These are phyloP conservation scores for Lathronympha strigana DNA, from an alignment of 2,888 invertebrate genomes.

Conservation along the genomic window DNA sequence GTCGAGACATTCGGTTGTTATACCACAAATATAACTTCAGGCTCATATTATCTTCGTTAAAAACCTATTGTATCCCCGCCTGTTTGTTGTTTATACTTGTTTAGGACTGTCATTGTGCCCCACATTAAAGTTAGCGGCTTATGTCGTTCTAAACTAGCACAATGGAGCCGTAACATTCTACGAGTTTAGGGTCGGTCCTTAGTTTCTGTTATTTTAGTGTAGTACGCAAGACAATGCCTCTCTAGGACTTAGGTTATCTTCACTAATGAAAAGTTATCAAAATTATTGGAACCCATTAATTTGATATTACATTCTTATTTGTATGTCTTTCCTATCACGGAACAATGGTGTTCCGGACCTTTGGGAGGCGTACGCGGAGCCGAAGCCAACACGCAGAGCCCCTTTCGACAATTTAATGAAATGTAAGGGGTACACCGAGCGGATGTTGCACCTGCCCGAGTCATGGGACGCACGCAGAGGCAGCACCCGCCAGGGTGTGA, in stretches of 20 bases:
- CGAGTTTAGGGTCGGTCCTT: not conserved
- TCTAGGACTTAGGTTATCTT: not conserved
- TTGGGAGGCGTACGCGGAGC: no score
- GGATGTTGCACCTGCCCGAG: no score
- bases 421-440: no score
- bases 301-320: no score
- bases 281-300: no score
- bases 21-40: slow-evolving; percentile 5
- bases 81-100: slow-evolving; percentile 35
- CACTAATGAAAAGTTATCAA: no score
- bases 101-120: slow-evolving; percentile 37
- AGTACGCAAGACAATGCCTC: not conserved
- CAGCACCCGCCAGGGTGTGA: no score
- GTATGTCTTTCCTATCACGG: no score
- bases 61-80: slow-evolving; percentile 31
- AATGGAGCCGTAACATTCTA: slow-evolving; percentile 22
- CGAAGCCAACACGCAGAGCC: no score
- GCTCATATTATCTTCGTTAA: slow-evolving; percentile 35
- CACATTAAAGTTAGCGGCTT: slow-evolving; percentile 37
- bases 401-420: no score
- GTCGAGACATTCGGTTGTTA: not conserved
- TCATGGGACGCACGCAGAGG: no score
- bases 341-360: no score
- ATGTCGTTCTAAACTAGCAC: slow-evolving; percentile 36
- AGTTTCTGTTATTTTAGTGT: slow-evolving; percentile 19